Evolutionary conservation across 2,797 vertebrate genomes (phyloP).

Genomic region (Leptoclinus maculatus): DNA sequence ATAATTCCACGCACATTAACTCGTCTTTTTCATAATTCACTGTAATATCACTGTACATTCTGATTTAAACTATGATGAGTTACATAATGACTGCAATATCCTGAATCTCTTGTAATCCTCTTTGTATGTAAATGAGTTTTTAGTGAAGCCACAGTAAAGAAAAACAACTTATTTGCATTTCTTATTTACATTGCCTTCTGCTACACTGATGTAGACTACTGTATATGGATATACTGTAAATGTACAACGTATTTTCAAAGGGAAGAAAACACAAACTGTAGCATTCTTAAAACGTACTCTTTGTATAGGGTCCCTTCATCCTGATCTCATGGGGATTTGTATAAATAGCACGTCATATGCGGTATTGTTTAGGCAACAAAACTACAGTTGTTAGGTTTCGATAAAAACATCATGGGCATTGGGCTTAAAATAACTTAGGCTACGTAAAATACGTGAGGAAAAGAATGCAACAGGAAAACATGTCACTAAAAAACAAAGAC

Average conservation of each 20-base stretch:
- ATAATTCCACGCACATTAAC: constrained; percentile 29
- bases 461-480: not conserved
- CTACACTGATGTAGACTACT: not conserved
- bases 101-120: constrained; percentile 47
- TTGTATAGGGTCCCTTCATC: not conserved
- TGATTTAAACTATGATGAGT: constrained; percentile 27
- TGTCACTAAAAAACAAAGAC: no score
- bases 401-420: not conserved
- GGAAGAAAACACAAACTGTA: not conserved
- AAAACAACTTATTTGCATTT: constrained; percentile 37
- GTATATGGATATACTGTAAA: not conserved
- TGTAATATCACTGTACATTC: constrained; percentile 11
- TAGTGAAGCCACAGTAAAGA: constrained; percentile 13
- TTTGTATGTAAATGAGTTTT: constrained; percentile 61
- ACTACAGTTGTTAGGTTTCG: no score
- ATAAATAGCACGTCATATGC: not conserved
- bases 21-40: not conserved
- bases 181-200: constrained; percentile 31
- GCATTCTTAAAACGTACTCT: not conserved
- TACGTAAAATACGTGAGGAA: not conserved
- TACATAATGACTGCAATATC: constrained; percentile 33
- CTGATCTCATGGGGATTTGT: not conserved
- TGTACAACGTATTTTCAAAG: not conserved
- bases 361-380: not conserved
- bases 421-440: not conserved